Conservation (phyloP, 2,113 vertebrate species). For the Centropus unirufus region DNA sequence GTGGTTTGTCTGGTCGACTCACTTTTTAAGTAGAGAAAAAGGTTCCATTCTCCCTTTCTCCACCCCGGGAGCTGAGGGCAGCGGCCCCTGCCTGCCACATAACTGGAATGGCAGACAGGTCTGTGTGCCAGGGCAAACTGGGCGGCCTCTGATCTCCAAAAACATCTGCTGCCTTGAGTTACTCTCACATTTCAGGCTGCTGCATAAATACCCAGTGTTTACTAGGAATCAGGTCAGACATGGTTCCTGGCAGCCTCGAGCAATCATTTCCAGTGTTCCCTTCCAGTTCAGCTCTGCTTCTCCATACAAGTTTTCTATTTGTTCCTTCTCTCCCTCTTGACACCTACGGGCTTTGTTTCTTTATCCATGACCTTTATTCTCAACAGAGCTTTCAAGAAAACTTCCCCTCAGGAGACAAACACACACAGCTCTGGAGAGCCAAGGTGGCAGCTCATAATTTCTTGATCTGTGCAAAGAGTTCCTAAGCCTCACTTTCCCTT, state of each 20-base stretch:
- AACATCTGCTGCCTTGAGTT: not conserved
- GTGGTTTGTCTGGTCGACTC: not conserved
- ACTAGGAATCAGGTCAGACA: conserved; percentile 31
- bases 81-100: conserved; percentile 29
- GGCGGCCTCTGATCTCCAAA: conserved; percentile 28
- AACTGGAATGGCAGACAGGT: not conserved
- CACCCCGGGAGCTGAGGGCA: not conserved
- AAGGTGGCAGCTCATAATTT: not conserved
- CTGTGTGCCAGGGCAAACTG: conserved; percentile 41
- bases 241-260: conserved; percentile 19
- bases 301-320: not conserved
- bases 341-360: not conserved
- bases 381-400: not conserved
- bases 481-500: not conserved
- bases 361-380: not conserved
- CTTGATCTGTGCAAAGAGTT: not conserved
- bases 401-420: not conserved
- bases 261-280: conserved; percentile 11
- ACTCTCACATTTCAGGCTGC: conserved; percentile 41
- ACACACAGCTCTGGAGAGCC: not conserved
- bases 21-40: not conserved
- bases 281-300: conserved; percentile 2
- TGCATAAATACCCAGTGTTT: conserved; percentile 46
- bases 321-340: not conserved
- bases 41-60: not conserved